phyloP scores from a whole-genome alignment of 2,888 invertebrate genomes.

The Plebejus argus region DNA sequence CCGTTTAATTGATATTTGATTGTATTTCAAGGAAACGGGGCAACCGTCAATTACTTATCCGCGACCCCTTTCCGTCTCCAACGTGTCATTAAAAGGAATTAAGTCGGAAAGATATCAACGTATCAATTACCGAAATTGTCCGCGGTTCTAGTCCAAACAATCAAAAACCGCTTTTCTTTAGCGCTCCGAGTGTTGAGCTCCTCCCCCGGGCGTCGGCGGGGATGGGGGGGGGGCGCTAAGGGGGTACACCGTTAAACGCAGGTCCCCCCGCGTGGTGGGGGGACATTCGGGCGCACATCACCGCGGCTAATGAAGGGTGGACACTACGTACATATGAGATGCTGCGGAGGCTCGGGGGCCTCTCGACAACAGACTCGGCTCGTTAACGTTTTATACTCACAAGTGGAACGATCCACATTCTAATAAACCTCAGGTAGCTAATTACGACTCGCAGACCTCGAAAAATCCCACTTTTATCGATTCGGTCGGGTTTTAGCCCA shows the following conservation, averaged over 20 bases:
- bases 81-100: constrained; percentile 18
- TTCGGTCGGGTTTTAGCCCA: not conserved
- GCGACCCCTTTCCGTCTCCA: constrained; percentile 12
- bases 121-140: constrained; percentile 21
- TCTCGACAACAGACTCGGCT: constrained; percentile 4
- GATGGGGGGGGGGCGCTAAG: not conserved
- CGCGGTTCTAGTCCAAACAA: constrained; percentile 24
- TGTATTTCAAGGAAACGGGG: constrained; percentile 9
- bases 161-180: constrained; percentile 41
- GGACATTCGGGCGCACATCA: constrained; percentile 12
- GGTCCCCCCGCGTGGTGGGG: constrained; percentile 11
- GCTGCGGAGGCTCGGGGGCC: not conserved
- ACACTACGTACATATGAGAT: not conserved
- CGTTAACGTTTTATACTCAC: not conserved
- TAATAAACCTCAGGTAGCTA: constrained; percentile 19
- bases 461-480: not conserved
- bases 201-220: constrained; percentile 35
- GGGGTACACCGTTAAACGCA: constrained; percentile 22
- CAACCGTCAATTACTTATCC: not conserved
- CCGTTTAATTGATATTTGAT: constrained; percentile 20
- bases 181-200: constrained; percentile 46
- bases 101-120: not conserved
- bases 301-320: constrained; percentile 7
- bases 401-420: not conserved
- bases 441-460: not conserved